Percentiles rank a stretch among this genome's conserved stretches.
These are phyloP conservation scores for Drosophila jambulina DNA, from an alignment of 1,140 invertebrate genomes.

Conservation along the genomic window DNA sequence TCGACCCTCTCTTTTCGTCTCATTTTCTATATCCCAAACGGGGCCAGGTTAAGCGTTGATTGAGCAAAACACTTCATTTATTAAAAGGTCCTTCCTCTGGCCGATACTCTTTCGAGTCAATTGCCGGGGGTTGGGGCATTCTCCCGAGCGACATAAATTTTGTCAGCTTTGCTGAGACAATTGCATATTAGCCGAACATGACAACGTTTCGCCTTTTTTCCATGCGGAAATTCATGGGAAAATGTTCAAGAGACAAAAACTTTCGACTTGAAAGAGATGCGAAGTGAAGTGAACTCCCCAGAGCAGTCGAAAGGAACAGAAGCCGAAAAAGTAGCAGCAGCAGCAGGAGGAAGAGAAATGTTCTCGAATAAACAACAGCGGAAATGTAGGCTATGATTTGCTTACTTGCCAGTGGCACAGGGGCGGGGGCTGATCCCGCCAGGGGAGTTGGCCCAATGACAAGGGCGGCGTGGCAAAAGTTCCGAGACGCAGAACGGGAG, in stretches of 20 bases:
- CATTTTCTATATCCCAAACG: not conserved
- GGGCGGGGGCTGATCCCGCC: slow-evolving; percentile 7
- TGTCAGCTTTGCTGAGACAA: slow-evolving; percentile 37
- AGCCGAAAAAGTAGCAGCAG: slow-evolving; percentile 12
- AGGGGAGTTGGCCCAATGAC: slow-evolving; percentile 53
- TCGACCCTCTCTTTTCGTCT: slow-evolving; percentile 2
- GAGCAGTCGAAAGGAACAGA: slow-evolving; percentile 19
- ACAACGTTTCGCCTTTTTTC: slow-evolving; percentile 16
- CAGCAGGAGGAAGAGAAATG: slow-evolving; percentile 40
- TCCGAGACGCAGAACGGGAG: slow-evolving; percentile 25
- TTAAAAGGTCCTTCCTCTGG: slow-evolving; percentile 17
- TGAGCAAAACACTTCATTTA: slow-evolving; percentile 33
- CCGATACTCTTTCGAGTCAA: slow-evolving; percentile 26
- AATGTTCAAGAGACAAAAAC: slow-evolving; percentile 29
- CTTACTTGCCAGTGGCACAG: slow-evolving; percentile 67
- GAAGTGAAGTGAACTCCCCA: slow-evolving; percentile 43
- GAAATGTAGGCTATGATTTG: slow-evolving; percentile 82
- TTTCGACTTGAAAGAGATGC: slow-evolving; percentile 38
- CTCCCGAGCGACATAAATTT: slow-evolving; percentile 31
- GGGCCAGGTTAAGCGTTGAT: slow-evolving; percentile 17
- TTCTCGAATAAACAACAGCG: slow-evolving; percentile 71
- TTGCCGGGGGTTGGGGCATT: not conserved
- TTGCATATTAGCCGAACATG: slow-evolving; percentile 52
- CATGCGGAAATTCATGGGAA: slow-evolving; percentile 33
- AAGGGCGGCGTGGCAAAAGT: slow-evolving; percentile 43